These are phyloP conservation scores for Sardinella longiceps DNA, from an alignment of 2,797 vertebrate genomes.

Conservation along the genomic window DNA sequence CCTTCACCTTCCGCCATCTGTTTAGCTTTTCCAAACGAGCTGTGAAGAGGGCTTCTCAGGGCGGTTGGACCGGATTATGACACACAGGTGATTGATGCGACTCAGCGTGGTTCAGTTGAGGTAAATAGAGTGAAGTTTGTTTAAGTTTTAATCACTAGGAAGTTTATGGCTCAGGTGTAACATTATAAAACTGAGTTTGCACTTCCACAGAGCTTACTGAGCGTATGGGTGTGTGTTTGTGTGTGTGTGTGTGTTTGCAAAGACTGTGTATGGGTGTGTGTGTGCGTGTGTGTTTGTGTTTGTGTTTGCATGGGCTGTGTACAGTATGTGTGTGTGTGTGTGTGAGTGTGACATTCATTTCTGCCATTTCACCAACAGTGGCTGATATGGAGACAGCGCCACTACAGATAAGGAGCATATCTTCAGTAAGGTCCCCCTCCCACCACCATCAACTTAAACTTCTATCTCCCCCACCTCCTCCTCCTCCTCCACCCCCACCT, in stretches of 20 bases:
- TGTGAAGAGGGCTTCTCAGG: neutral
- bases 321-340: neutral
- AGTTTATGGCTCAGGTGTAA: neutral
- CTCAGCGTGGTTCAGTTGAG: neutral
- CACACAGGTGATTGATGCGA: neutral
- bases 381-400: neutral
- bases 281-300: neutral
- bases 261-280: neutral
- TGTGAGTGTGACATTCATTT: neutral
- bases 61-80: slow-evolving; percentile 10
- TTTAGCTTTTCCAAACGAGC: neutral
- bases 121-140: neutral
- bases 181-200: neutral
- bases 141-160: neutral
- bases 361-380: neutral
- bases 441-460: slow-evolving; percentile 1
- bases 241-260: neutral
- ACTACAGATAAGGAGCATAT: slow-evolving; percentile 50
- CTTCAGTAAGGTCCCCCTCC: neutral
- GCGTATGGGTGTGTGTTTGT: neutral
- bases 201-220: no score
- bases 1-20: neutral
- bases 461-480: slow-evolving; percentile 10
- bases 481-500: slow-evolving; percentile 34
- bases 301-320: no score